Conservation (phyloP, 2,888 invertebrate species). For the Noctua comes region DNA sequence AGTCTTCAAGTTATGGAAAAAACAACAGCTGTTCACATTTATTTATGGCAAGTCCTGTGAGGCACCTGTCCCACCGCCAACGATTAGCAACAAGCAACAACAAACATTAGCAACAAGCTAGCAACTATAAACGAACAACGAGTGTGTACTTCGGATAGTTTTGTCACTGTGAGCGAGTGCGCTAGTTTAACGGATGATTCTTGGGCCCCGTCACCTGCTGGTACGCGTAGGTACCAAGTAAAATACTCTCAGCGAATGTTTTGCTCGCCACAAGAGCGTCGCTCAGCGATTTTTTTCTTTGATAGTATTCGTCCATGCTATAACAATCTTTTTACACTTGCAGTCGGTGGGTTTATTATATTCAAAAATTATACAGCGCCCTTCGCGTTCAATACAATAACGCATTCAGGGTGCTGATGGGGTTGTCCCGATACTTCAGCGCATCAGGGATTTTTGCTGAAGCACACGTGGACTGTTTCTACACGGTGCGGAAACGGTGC, state of each 20-base stretch:
- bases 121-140: background rate
- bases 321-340: too few species aligned
- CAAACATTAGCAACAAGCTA: background rate
- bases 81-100: background rate
- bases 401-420: too few species aligned
- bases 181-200: background rate
- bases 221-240: background rate
- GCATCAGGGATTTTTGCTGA: too few species aligned
- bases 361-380: too few species aligned
- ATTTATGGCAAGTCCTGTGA: slow-evolving; percentile 53
- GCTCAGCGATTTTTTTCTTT: background rate
- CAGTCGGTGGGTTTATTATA: too few species aligned
- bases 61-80: background rate
- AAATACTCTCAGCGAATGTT: background rate
- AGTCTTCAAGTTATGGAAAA: slow-evolving; percentile 42
- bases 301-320: background rate
- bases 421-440: too few species aligned
- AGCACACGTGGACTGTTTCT: too few species aligned
- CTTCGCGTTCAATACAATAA: too few species aligned
- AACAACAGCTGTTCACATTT: slow-evolving; percentile 56
- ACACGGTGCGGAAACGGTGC: too few species aligned
- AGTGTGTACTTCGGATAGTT: background rate
- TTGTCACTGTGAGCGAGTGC: background rate
- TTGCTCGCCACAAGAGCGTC: background rate
- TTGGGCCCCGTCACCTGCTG: background rate